Conservation (phyloP, 1,140 invertebrate genomes). For the Aphelenchoides besseyi region DNA sequence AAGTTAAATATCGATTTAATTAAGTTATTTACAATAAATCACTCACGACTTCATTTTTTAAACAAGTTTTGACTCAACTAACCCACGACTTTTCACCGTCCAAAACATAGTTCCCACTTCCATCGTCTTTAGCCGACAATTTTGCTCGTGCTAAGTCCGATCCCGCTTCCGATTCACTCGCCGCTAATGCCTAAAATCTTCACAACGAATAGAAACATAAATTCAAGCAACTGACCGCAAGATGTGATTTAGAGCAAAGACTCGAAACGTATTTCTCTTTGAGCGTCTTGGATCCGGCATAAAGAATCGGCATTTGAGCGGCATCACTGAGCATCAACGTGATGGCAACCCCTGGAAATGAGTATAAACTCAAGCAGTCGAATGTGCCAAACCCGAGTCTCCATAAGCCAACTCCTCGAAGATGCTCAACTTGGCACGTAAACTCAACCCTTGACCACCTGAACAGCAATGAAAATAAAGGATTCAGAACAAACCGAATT, state of each 20-base stretch:
- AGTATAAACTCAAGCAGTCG: too few species aligned
- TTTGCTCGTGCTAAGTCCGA: constrained; percentile 70
- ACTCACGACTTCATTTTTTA: constrained; percentile 41
- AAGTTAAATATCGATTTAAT: too few species aligned
- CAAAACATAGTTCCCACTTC: constrained; percentile 76
- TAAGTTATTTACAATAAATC: too few species aligned
- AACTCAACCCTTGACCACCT: constrained; percentile 83
- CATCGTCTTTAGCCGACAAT: constrained; percentile 77
- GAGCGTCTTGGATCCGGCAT: constrained; percentile 79
- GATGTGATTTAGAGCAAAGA: constrained; percentile 76
- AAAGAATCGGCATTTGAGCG: constrained; percentile 81
- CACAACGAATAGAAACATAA: constrained; percentile 7
- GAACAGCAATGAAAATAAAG: constrained; percentile 85
- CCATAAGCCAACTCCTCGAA: constrained; percentile 71
- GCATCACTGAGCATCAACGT: constrained; percentile 67
- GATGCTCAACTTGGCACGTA: constrained; percentile 2
- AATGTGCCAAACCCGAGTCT: constrained; percentile 1
- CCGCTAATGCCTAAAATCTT: constrained; percentile 73
- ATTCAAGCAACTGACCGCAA: constrained; percentile 67
- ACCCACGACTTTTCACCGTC: constrained; percentile 91
- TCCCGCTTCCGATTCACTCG: constrained; percentile 84
- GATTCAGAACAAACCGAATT: constrained; percentile 74
- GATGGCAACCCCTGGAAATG: too few species aligned
- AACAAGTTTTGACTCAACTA: constrained; percentile 34
- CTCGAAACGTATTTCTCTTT: constrained; percentile 87